Evolutionary conservation across 2,113 vertebrate genomes (phyloP).

Genomic region (Aldabrachelys gigantea): DNA sequence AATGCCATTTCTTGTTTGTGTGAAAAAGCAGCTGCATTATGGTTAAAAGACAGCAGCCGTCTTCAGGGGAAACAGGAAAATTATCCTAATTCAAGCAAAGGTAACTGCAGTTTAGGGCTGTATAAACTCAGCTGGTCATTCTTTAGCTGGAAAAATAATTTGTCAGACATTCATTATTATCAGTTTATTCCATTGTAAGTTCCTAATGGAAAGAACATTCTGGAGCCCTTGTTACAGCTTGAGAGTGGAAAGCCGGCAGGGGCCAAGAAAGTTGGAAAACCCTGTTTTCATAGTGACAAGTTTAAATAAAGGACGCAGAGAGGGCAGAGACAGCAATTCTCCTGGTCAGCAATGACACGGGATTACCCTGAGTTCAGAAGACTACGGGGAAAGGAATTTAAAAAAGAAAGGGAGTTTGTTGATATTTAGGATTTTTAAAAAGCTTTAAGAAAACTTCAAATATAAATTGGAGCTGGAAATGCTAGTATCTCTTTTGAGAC

Average conservation of each 20-base stretch:
- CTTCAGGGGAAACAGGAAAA: slow-evolving; percentile 33
- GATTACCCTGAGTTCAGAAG: fast-evolving
- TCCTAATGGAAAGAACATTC: slow-evolving; percentile 75
- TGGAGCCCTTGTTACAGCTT: slow-evolving; percentile 63
- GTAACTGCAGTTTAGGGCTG: slow-evolving; percentile 67
- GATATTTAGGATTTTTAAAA: background rate
- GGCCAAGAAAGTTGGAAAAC: slow-evolving; percentile 66
- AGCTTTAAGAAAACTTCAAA: background rate
- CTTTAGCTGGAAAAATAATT: slow-evolving; percentile 65
- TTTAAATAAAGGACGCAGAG: background rate
- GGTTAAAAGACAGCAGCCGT: background rate
- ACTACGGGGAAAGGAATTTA: background rate
- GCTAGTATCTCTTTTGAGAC: background rate
- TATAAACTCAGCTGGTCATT: slow-evolving; percentile 41
- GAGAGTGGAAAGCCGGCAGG: slow-evolving; percentile 55
- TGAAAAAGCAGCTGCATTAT: background rate
- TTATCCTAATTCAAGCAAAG: slow-evolving; percentile 6
- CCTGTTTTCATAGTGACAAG: slow-evolving; percentile 47
- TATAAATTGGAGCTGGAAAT: background rate
- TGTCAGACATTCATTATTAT: slow-evolving; percentile 68
- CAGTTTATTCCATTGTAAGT: slow-evolving; percentile 69
- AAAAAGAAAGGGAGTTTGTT: background rate
- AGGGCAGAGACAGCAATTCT: background rate
- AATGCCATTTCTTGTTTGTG: background rate
- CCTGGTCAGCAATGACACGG: background rate